Evolutionary conservation across 2,797 vertebrate species (phyloP).

Genomic region (Vespertilio murinus): DNA sequence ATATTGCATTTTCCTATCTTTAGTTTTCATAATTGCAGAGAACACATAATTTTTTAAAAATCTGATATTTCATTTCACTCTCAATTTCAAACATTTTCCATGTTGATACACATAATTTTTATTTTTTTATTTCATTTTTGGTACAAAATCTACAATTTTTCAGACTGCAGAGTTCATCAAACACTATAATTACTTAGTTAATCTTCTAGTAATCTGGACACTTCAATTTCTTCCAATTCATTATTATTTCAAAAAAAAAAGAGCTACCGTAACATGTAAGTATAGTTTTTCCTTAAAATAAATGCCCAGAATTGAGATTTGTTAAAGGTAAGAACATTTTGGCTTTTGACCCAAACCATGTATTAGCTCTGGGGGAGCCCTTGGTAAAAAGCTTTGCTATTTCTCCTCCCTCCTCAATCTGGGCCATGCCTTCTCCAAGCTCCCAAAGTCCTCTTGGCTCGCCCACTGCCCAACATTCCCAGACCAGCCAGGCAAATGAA

Average conservation of each 20-base stretch:
- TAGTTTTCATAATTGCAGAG: constrained; percentile 19
- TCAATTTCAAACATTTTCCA: constrained; percentile 44
- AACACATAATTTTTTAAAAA: constrained; percentile 31
- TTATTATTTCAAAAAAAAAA: neutral
- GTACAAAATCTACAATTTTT: constrained; percentile 20
- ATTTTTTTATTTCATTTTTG: constrained; percentile 29
- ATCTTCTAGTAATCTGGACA: constrained; percentile 1
- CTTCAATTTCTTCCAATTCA: constrained; percentile 39
- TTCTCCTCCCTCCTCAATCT: neutral
- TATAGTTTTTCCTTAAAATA: constrained; percentile 42
- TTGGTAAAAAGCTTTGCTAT: neutral
- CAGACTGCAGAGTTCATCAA: constrained; percentile 23
- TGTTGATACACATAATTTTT: constrained; percentile 14
- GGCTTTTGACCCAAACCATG: constrained; percentile 47
- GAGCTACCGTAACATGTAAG: neutral
- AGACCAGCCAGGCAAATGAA: constrained; percentile 11
- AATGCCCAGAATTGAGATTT: constrained; percentile 21
- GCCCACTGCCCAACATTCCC: neutral
- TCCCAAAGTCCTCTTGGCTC: neutral
- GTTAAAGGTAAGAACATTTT: constrained; percentile 18
- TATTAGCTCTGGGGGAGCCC: neutral
- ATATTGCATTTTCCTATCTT: neutral
- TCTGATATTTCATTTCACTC: constrained; percentile 4
- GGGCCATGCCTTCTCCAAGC: neutral
- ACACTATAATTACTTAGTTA: neutral